A percentile compares a stretch with the other conserved stretches of the same genome.
These are phyloP conservation scores for Zosterops pallidus DNA, from an alignment of 2,113 vertebrate genomes.

Conservation along the genomic window DNA sequence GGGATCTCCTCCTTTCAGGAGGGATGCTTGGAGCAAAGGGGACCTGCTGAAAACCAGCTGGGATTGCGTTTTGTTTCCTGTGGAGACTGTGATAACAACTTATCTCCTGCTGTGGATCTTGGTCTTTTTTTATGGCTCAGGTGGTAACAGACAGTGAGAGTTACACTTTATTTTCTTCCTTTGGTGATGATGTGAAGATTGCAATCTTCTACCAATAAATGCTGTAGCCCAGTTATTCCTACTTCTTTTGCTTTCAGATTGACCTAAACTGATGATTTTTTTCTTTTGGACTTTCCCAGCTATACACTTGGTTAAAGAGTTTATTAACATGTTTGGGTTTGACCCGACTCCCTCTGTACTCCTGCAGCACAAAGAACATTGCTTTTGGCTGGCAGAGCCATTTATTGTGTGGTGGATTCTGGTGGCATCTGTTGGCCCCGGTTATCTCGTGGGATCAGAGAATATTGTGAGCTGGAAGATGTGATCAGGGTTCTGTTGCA, in stretches of 20 bases:
- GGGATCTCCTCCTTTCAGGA: not conserved
- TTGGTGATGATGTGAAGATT: not conserved
- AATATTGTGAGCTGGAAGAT: not conserved
- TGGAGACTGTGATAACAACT: not conserved
- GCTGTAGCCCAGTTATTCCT: not conserved
- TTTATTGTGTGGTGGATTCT: not conserved
- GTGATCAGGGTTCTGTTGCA: not conserved
- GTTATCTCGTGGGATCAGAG: not conserved
- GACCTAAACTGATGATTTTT: not conserved
- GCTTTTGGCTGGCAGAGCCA: not conserved
- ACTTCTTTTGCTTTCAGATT: not conserved
- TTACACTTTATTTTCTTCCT: not conserved
- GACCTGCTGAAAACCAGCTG: not conserved
- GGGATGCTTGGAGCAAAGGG: not conserved
- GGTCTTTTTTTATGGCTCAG: not conserved
- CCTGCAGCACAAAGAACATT: not conserved
- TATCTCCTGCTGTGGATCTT: not conserved
- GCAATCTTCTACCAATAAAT: not conserved
- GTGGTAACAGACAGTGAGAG: not conserved
- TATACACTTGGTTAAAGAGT: not conserved
- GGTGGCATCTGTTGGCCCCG: not conserved
- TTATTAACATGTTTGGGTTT: not conserved
- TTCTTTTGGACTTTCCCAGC: not conserved
- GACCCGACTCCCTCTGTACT: not conserved
- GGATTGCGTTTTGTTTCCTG: not conserved